These are phyloP conservation scores for Ophion costatus DNA, from an alignment of 2,888 invertebrate species.

Conservation along the genomic window DNA sequence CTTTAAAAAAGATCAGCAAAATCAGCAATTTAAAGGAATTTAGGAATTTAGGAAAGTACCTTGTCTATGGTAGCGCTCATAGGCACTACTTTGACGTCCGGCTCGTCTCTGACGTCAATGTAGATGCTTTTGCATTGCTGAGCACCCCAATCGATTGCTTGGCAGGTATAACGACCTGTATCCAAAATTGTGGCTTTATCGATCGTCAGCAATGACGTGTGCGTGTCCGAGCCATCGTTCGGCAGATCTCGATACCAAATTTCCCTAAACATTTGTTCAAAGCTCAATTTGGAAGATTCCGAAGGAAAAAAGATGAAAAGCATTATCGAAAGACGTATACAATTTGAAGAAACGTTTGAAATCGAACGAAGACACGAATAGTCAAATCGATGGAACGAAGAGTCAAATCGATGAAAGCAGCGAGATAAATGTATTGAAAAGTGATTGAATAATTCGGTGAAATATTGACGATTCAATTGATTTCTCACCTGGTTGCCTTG, in stretches of 20 bases:
- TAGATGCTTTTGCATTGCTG: slow-evolving; percentile 88
- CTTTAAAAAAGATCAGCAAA: too few species aligned
- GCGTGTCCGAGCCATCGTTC: slow-evolving; percentile 85
- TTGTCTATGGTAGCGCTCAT: slow-evolving; percentile 89
- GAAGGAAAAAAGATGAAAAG: neutral
- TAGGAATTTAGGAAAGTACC: too few species aligned
- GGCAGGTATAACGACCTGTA: slow-evolving; percentile 92
- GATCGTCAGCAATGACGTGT: slow-evolving; percentile 90
- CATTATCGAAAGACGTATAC: neutral
- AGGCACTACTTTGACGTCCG: slow-evolving; percentile 88
- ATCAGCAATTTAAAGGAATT: too few species aligned
- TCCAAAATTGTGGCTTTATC: slow-evolving; percentile 89
- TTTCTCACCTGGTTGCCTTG: slow-evolving; percentile 88
- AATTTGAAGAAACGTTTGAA: neutral
- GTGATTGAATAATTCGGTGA: neutral
- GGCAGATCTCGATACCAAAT: slow-evolving; percentile 83
- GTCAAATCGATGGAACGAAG: neutral
- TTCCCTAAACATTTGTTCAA: slow-evolving; percentile 73
- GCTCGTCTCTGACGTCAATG: slow-evolving; percentile 87
- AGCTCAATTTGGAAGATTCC: neutral
- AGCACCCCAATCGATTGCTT: slow-evolving; percentile 89
- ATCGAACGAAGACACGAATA: neutral
- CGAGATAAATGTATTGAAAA: neutral
- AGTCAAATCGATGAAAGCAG: neutral
- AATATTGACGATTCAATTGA: neutral